Evolutionary conservation across 2,797 vertebrate genomes (phyloP).

Genomic region (Arnoldichthys spilopterus): DNA sequence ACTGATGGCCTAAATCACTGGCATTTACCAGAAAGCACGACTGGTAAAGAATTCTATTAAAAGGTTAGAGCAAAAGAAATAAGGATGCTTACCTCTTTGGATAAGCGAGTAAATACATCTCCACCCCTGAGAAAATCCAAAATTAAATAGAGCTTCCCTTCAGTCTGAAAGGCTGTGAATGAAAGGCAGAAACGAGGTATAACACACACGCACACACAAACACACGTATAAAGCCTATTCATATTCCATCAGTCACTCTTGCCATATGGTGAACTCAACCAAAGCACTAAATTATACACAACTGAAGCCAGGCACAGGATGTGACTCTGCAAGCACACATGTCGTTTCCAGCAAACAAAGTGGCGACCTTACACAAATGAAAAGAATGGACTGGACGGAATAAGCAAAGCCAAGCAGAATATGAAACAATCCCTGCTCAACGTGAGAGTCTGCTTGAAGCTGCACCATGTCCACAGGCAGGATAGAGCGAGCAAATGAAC

Average conservation of each 20-base stretch:
- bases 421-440: neutral
- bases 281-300: slow-evolving; percentile 24
- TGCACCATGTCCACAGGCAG: neutral
- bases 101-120: slow-evolving; percentile 99
- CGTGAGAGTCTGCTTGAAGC: neutral
- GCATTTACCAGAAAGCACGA: neutral
- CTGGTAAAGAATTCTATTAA: slow-evolving; percentile 12
- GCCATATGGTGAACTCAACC: slow-evolving; percentile 20
- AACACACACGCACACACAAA: slow-evolving; percentile 15
- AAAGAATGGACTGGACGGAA: neutral
- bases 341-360: slow-evolving; percentile 31
- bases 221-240: slow-evolving; percentile 3
- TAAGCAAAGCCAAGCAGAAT: neutral
- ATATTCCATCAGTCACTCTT: slow-evolving; percentile 11
- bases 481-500: neutral
- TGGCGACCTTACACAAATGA: slow-evolving; percentile 36
- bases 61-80: slow-evolving; percentile 46
- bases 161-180: slow-evolving; percentile 93
- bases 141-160: slow-evolving; percentile 99
- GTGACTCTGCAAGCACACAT: slow-evolving; percentile 21
- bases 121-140: slow-evolving; percentile 99
- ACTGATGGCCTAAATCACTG: neutral
- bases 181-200: slow-evolving; percentile 37
- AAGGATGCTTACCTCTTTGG: slow-evolving; percentile 93
- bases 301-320: slow-evolving; percentile 1